Evolutionary conservation across 2,888 invertebrate genomes (phyloP).

Genomic region (Dolomedes plantarius): DNA sequence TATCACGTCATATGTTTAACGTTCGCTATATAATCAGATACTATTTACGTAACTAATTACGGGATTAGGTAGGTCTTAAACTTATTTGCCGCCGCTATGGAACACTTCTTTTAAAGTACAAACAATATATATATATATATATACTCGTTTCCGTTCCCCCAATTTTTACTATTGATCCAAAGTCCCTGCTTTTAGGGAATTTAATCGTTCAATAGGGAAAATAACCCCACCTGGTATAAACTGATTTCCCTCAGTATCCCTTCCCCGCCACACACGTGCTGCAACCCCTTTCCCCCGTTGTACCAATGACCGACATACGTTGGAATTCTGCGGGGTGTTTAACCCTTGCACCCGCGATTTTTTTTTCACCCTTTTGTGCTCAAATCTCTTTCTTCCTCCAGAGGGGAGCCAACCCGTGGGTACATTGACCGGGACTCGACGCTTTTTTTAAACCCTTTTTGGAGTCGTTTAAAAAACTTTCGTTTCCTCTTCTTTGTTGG

Average conservation of each 20-base stretch:
- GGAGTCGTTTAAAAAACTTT: constrained; percentile 9
- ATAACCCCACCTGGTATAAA: constrained; percentile 32
- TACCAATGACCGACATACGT: constrained; percentile 68
- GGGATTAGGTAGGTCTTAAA: too few species aligned
- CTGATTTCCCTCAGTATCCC: constrained; percentile 9
- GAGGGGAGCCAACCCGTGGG: neutral
- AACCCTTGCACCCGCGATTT: constrained; percentile 19
- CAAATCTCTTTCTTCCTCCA: neutral
- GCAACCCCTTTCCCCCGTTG: neutral
- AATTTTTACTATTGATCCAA: too few species aligned
- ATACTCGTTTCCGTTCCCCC: too few species aligned
- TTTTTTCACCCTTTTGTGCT: neutral
- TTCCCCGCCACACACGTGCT: neutral
- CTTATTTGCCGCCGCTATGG: too few species aligned
- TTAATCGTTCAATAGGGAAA: too few species aligned
- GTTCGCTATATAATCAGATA: too few species aligned
- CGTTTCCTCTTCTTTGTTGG: constrained; percentile 15
- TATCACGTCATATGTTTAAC: too few species aligned
- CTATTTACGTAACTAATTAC: too few species aligned
- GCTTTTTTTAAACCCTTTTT: neutral
- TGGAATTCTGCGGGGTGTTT: constrained; percentile 50
- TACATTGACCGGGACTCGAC: constrained; percentile 14
- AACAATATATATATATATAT: too few species aligned
- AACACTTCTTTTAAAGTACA: too few species aligned
- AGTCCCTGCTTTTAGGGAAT: too few species aligned